These are phyloP conservation scores for Penaeus vannamei DNA, from an alignment of 1,140 invertebrate genomes.

Conservation along the genomic window DNA sequence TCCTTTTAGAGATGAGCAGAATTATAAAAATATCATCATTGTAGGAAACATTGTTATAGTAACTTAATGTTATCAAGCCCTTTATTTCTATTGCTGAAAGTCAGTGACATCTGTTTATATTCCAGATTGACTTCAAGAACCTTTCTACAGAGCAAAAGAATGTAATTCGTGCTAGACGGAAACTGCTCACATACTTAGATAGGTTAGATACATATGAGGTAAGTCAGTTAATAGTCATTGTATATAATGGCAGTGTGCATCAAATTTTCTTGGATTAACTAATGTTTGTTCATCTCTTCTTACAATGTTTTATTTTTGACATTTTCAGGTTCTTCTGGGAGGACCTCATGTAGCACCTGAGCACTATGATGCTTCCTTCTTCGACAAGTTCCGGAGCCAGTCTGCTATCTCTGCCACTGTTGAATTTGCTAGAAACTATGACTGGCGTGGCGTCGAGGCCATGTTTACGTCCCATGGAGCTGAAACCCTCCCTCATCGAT, in stretches of 20 bases:
- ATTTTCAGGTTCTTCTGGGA: constrained; percentile 44
- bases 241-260: background rate
- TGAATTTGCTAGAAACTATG: constrained; percentile 78
- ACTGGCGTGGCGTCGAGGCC: constrained; percentile 76
- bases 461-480: constrained; percentile 82
- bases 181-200: constrained; percentile 78
- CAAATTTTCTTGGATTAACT: background rate
- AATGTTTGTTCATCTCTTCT: constrained; percentile 30
- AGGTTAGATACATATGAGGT: constrained; percentile 80
- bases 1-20: too few species aligned
- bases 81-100: background rate
- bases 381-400: constrained; percentile 58
- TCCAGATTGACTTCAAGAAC: constrained; percentile 70
- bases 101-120: constrained; percentile 56
- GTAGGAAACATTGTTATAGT: too few species aligned
- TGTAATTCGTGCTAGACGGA: constrained; percentile 76
- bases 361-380: constrained; percentile 61
- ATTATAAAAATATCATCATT: too few species aligned
- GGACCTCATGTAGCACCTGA: constrained; percentile 54
- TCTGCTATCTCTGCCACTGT: constrained; percentile 69
- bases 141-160: constrained; percentile 77
- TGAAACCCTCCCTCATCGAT: constrained; percentile 78
- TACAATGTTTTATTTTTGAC: constrained; percentile 3
- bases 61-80: too few species aligned
- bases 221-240: background rate